A percentile compares a stretch with the other conserved stretches of the same genome.
Evolutionary conservation across 2,113 vertebrate species (phyloP).

Genomic region (Corythaeola cristata): DNA sequence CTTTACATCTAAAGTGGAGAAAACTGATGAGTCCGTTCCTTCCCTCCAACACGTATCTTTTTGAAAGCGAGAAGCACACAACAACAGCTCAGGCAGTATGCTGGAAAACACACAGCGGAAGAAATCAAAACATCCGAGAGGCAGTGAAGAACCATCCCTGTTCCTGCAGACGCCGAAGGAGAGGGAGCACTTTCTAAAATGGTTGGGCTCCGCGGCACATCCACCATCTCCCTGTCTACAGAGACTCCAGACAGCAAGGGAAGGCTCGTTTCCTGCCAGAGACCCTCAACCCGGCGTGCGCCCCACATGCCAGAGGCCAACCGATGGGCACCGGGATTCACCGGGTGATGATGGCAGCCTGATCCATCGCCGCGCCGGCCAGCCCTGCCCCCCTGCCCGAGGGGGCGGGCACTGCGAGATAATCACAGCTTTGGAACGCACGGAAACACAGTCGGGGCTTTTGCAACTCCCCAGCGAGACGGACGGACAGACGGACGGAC

Average conservation of each 20-base stretch:
- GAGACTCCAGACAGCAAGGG: not conserved
- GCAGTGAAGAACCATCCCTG: not conserved
- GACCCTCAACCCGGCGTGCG: not conserved
- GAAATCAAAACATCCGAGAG: not conserved
- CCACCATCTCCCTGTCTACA: not conserved
- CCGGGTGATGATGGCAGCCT: not conserved
- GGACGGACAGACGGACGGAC: not conserved
- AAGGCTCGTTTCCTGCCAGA: not conserved
- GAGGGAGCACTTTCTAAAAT: not conserved
- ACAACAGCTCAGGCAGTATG: not conserved
- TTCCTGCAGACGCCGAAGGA: not conserved
- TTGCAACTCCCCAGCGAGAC: not conserved
- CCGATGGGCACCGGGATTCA: not conserved
- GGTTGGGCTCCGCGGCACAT: conserved; percentile 15
- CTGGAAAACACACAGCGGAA: not conserved
- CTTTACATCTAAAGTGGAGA: not conserved
- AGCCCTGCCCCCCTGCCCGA: not conserved
- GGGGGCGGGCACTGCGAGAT: conserved; percentile 32
- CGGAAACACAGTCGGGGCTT: conserved; percentile 5
- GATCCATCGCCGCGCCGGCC: conserved; percentile 21
- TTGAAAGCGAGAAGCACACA: not conserved
- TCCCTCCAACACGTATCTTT: not conserved
- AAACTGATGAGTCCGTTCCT: not conserved
- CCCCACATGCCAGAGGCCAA: not conserved
- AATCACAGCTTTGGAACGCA: conserved; percentile 29